Base-by-base conservation (phyloP, 2,888 invertebrate genomes). In the Drosophila stalkeri region DNA sequence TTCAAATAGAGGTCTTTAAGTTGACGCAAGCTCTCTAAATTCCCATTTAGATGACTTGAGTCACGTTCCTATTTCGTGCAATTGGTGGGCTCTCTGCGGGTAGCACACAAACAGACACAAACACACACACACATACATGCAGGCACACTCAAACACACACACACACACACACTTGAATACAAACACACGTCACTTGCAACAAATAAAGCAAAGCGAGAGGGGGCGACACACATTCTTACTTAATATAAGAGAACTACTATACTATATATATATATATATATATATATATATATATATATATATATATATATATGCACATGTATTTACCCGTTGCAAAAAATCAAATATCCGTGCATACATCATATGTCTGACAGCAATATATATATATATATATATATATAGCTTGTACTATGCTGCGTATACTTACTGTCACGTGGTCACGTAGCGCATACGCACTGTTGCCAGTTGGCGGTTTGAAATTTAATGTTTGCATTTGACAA, bases 361-460 rank as follows among this genome's bases (percentile, higher is more conserved):
- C 44, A 20, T 23, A 55, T 12, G 12, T 7, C 3, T 20, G 39
- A 55, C 35, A 44, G 20, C 4, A 6, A 18, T 37, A 37, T 14
- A 16, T 39, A 56, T 12, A 55, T 44, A 9, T 52, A 8, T 6
- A 39, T 43, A 18, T 49, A 57, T 64, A 75, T 72, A 75, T 73
- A 43, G 57, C 43, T 12, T 47, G 27, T 44, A 39, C 52, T 23
- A 6, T 43, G 43, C 27, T 39, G 18, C 44, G 14, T 37, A 43
- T 49, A 43, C 56, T 47, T 55, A 64, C 16, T 57, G 65, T 57
- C 67, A 76, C 62, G 65, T 62, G 72, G 67, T 76, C 76, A 79
- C 79, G 76, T 80, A 77, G 44, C 67, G 46, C 57, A 80, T 77
- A 80, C 73, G 73, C 79, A 74, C 74, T 43, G 72, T 73, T 72